These are phyloP conservation scores for Propithecus coquereli DNA, from an alignment of 2,113 vertebrate species.

Conservation along the genomic window DNA sequence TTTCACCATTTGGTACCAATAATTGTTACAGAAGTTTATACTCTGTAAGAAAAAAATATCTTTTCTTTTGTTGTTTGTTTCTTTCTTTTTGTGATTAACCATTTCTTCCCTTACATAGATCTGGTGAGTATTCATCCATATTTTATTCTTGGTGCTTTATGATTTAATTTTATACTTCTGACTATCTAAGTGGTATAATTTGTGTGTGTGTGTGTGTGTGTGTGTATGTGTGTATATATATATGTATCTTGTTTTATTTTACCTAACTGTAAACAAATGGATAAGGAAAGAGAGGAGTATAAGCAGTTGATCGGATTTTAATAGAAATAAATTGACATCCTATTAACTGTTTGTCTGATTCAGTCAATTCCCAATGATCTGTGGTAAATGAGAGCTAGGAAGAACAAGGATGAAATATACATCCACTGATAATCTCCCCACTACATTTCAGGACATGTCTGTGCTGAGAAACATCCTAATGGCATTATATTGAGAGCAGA, in stretches of 20 bases:
- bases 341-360: neutral
- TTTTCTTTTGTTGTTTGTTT: neutral
- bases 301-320: neutral
- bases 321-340: neutral
- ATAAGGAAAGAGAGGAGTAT: neutral
- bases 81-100: neutral
- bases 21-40: neutral
- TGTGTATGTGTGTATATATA: too few species aligned
- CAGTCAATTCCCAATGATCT: neutral
- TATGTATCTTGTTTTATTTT: neutral
- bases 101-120: neutral
- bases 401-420: neutral
- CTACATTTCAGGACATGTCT: conserved; percentile 38
- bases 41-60: neutral
- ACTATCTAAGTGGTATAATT: neutral
- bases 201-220: neutral
- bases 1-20: neutral
- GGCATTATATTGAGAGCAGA: neutral
- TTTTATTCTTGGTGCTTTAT: conserved; percentile 10
- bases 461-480: conserved; percentile 13
- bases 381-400: neutral
- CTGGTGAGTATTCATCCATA: neutral
- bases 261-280: neutral
- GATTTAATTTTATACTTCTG: neutral
- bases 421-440: conserved; percentile 5